These are phyloP conservation scores for Glaucidium brasilianum DNA, from an alignment of 2,113 vertebrate genomes.

Conservation along the genomic window DNA sequence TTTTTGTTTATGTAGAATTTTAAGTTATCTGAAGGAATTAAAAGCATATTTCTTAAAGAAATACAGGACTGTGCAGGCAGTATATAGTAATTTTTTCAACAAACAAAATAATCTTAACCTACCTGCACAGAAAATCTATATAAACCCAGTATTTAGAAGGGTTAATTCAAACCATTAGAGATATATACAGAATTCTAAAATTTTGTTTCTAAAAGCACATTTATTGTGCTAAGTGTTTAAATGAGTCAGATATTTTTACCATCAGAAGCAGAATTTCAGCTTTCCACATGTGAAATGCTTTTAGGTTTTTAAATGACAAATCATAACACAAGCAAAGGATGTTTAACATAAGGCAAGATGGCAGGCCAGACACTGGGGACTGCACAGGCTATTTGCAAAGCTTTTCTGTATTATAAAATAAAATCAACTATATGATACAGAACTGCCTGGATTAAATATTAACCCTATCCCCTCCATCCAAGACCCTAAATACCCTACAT, in stretches of 20 bases:
- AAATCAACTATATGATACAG: neutral
- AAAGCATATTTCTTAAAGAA: neutral
- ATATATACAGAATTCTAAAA: neutral
- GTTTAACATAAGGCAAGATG: neutral
- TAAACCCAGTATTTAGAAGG: neutral
- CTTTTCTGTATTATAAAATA: neutral
- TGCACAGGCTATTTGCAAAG: neutral
- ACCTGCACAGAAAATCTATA: neutral
- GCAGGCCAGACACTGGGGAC: neutral
- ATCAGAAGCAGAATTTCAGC: neutral
- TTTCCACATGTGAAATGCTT: neutral
- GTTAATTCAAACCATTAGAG: neutral
- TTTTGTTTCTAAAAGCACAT: neutral
- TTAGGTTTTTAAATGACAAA: neutral
- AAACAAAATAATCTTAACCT: neutral
- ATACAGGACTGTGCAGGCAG: neutral
- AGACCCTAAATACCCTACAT: neutral
- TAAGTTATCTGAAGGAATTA: neutral
- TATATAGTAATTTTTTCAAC: neutral
- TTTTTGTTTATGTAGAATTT: neutral
- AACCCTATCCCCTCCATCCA: neutral
- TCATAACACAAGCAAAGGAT: neutral
- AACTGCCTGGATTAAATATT: neutral
- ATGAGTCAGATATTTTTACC: neutral
- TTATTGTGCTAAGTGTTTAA: neutral